These are phyloP conservation scores for Forpus xanthops DNA, from an alignment of 2,797 vertebrate genomes.

Conservation along the genomic window DNA sequence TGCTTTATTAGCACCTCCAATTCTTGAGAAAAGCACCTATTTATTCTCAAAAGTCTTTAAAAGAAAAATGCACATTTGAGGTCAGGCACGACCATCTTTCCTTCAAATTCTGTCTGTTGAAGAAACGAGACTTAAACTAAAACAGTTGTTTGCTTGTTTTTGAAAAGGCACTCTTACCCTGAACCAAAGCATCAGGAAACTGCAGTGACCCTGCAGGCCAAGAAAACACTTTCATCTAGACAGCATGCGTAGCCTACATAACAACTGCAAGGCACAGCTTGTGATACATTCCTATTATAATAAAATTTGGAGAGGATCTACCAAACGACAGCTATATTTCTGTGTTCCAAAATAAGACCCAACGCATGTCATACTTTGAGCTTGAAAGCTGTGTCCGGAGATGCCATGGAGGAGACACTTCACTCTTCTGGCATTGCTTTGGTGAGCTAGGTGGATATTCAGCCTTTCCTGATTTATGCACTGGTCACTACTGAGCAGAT, in stretches of 20 bases:
- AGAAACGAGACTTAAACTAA: not conserved
- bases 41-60: not conserved
- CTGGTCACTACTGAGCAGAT: not conserved
- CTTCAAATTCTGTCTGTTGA: not conserved
- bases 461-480: not conserved
- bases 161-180: not conserved
- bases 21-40: not conserved
- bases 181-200: not conserved
- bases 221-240: not conserved
- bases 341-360: not conserved
- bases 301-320: not conserved
- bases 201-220: not conserved
- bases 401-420: not conserved
- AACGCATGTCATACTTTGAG: not conserved
- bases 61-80: not conserved
- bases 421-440: not conserved
- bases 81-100: not conserved
- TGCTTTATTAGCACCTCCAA: not conserved
- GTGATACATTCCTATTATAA: not conserved
- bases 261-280: not conserved
- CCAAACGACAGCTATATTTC: not conserved
- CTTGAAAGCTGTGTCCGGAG: not conserved
- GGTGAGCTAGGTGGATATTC: not conserved
- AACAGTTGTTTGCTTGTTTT: not conserved
- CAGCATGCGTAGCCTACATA: fast-evolving